These are phyloP conservation scores for Thymelicus lineola DNA, from an alignment of 2,888 invertebrate species.

Conservation along the genomic window DNA sequence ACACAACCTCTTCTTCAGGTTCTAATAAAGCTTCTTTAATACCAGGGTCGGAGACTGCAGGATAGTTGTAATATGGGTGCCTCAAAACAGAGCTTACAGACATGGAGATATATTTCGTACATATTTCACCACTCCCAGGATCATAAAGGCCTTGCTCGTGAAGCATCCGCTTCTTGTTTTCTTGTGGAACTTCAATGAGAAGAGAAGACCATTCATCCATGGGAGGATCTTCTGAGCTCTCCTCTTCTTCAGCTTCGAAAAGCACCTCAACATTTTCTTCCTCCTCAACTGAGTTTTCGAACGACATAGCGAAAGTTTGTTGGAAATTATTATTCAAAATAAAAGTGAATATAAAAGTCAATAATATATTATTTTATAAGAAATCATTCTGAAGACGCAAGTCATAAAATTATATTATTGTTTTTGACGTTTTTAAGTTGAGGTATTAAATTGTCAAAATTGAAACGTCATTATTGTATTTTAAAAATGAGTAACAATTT, in stretches of 20 bases:
- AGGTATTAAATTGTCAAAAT: no score
- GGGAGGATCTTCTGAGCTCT: conserved; percentile 63
- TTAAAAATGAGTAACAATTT: no score
- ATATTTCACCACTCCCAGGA: conserved; percentile 67
- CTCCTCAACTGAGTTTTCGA: conserved; percentile 40
- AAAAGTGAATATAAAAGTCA: conserved; percentile 16
- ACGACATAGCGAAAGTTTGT: conserved; percentile 44
- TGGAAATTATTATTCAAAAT: background rate
- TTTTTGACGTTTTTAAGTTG: background rate
- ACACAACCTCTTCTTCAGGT: conserved; percentile 52
- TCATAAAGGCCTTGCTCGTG: conserved; percentile 56
- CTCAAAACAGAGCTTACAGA: conserved; percentile 63
- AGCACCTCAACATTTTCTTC: conserved; percentile 40
- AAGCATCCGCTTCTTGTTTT: conserved; percentile 54
- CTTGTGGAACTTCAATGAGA: conserved; percentile 47
- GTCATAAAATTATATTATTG: background rate
- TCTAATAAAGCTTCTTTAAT: conserved; percentile 59
- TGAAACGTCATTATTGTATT: no score
- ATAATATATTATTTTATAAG: conserved; percentile 2
- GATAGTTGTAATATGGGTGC: conserved; percentile 70
- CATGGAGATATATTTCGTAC: conserved; percentile 59
- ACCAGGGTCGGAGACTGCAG: conserved; percentile 68
- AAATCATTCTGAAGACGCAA: background rate
- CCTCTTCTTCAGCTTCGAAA: conserved; percentile 46
- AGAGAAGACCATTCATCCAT: conserved; percentile 71